phyloP scores from a whole-genome alignment of 2,113 vertebrate genomes.

The Euleptes europaea region DNA sequence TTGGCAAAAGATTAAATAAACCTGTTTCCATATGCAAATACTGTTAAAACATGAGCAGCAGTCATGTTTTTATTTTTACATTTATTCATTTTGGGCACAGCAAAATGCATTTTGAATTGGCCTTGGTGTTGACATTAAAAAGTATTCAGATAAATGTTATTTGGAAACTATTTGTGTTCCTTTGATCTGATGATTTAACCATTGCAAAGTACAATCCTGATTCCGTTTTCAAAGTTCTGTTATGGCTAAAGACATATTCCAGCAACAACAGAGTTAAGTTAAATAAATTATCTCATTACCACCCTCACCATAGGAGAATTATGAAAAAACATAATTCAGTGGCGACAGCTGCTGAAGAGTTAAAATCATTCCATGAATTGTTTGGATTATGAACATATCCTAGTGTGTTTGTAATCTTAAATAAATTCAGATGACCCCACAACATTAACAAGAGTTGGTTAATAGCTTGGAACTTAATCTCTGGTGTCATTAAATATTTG shows the following conservation, averaged over 20 bases:
- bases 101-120: slow-evolving; percentile 7
- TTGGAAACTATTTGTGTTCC: slow-evolving; percentile 1
- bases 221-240: slow-evolving; percentile 51
- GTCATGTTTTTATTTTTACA: not conserved
- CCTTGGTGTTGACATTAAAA: slow-evolving; percentile 21
- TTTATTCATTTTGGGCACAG: slow-evolving; percentile 34
- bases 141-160: slow-evolving; percentile 7
- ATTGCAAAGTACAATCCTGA: slow-evolving; percentile 14
- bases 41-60: slow-evolving; percentile 30
- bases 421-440: too few relatives aligned
- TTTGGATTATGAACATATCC: too few relatives aligned
- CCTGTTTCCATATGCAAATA: slow-evolving; percentile 2
- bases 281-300: slow-evolving; percentile 20
- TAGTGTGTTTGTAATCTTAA: too few relatives aligned
- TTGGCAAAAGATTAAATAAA: slow-evolving; percentile 5
- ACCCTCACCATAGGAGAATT: not conserved
- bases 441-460: too few relatives aligned
- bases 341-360: too few relatives aligned
- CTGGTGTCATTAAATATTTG: too few relatives aligned
- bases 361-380: too few relatives aligned
- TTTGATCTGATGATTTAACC: slow-evolving; percentile 24
- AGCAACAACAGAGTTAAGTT: slow-evolving; percentile 7
- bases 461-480: too few relatives aligned
- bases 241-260: slow-evolving; percentile 18
- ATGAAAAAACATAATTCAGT: too few relatives aligned